Evolutionary conservation across 1,140 invertebrate species (phyloP).

Genomic region (Sesamia nonagrioides): DNA sequence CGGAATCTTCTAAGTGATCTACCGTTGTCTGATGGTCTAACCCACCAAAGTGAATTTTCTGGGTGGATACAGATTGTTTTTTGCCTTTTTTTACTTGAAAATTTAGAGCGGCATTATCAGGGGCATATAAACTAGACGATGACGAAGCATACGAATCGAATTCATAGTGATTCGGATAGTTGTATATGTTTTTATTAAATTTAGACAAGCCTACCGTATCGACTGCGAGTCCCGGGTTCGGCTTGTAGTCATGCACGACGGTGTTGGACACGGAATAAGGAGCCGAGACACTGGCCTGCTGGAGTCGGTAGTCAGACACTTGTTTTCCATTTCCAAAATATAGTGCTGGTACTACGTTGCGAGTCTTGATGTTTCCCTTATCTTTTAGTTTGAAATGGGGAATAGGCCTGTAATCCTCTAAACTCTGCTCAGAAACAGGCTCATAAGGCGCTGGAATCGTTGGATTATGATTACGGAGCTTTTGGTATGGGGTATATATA

Average conservation of each 20-base stretch:
- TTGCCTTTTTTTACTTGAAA: slow-evolving; percentile 66
- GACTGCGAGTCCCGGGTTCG: slow-evolving; percentile 59
- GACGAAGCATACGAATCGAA: slow-evolving; percentile 77
- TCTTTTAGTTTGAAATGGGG: slow-evolving; percentile 71
- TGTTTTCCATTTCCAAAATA: slow-evolving; percentile 63
- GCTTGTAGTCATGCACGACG: slow-evolving; percentile 79
- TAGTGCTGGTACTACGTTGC: slow-evolving; percentile 60
- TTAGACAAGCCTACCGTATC: slow-evolving; percentile 60
- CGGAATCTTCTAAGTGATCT: slow-evolving; percentile 74
- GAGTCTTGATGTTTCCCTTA: slow-evolving; percentile 60
- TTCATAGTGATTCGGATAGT: slow-evolving; percentile 73
- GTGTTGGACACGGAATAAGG: slow-evolving; percentile 77
- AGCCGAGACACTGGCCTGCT: slow-evolving; percentile 64
- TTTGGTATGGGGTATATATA: slow-evolving; percentile 66
- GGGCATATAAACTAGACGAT: slow-evolving; percentile 69
- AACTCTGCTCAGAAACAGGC: slow-evolving; percentile 56
- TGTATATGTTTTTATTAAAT: slow-evolving; percentile 68
- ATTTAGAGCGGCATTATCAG: slow-evolving; percentile 58
- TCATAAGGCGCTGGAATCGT: slow-evolving; percentile 60
- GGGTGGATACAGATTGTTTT: slow-evolving; percentile 83
- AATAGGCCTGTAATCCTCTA: slow-evolving; percentile 69
- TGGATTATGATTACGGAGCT: slow-evolving; percentile 65
- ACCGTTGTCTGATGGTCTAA: slow-evolving; percentile 78
- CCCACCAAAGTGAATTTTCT: slow-evolving; percentile 83
- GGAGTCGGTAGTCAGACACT: slow-evolving; percentile 59